Evolutionary conservation across 2,113 vertebrate species (phyloP).

Genomic region (Azemiops feae): DNA sequence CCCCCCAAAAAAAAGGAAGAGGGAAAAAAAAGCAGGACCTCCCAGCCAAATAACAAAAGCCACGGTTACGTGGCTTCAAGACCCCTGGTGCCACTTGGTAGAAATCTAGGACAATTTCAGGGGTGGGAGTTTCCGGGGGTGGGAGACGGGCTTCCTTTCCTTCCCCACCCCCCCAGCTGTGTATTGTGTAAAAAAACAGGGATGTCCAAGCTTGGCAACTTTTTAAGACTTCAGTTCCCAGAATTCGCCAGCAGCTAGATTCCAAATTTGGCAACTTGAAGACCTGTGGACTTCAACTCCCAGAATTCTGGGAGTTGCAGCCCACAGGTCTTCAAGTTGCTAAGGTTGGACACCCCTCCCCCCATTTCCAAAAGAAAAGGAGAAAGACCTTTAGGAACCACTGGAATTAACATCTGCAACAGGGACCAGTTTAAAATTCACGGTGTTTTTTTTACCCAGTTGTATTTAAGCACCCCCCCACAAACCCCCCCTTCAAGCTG

Average conservation of each 20-base stretch:
- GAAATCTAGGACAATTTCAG: not conserved
- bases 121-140: fast-evolving
- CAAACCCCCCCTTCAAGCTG: not conserved
- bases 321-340: too few species aligned
- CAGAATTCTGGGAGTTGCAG: too few species aligned
- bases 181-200: not conserved
- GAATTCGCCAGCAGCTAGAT: not conserved
- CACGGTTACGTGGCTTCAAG: not conserved
- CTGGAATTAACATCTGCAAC: not conserved
- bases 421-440: not conserved
- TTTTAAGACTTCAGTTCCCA: not conserved
- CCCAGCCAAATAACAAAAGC: not conserved
- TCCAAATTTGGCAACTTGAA: not conserved
- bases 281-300: not conserved
- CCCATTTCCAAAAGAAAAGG: not conserved
- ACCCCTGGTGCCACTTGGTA: not conserved
- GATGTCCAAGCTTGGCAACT: not conserved
- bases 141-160: not conserved
- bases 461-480: not conserved
- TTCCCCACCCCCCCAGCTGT: not conserved
- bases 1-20: too few species aligned
- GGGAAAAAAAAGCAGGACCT: too few species aligned
- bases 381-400: not conserved
- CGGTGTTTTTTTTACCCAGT: too few species aligned
- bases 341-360: too few species aligned